Evolutionary conservation across 2,113 vertebrate species (phyloP).

Genomic region (Tichodroma muraria): DNA sequence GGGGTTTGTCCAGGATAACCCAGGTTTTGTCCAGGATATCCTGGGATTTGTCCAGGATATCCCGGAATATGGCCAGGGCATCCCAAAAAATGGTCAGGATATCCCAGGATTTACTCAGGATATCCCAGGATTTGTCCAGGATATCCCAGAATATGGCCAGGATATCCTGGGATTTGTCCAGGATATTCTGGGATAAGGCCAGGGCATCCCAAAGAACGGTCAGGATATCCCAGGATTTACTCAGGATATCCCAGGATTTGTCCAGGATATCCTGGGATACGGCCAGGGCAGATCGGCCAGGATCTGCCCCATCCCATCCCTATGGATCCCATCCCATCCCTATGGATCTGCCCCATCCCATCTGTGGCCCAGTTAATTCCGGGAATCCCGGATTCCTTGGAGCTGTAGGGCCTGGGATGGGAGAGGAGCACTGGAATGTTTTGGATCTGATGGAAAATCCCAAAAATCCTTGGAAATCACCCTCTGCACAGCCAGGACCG

Average conservation of each 20-base stretch:
- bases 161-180: no score
- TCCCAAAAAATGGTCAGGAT: background rate
- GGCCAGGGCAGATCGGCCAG: no score
- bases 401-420: background rate
- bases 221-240: no score
- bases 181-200: no score
- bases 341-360: background rate
- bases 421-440: background rate
- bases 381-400: accelerated
- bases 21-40: no score
- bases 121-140: background rate
- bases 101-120: no score
- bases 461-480: background rate
- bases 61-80: background rate
- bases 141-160: background rate
- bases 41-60: no score
- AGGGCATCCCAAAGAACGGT: no score
- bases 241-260: no score
- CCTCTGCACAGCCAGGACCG: no score
- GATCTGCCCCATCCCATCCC: background rate
- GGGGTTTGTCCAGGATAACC: no score
- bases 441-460: background rate
- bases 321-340: background rate
- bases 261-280: no score
- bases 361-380: constrained; percentile 65